These are phyloP conservation scores for Caretta caretta DNA, from an alignment of 2,113 vertebrate genomes.

Conservation along the genomic window DNA sequence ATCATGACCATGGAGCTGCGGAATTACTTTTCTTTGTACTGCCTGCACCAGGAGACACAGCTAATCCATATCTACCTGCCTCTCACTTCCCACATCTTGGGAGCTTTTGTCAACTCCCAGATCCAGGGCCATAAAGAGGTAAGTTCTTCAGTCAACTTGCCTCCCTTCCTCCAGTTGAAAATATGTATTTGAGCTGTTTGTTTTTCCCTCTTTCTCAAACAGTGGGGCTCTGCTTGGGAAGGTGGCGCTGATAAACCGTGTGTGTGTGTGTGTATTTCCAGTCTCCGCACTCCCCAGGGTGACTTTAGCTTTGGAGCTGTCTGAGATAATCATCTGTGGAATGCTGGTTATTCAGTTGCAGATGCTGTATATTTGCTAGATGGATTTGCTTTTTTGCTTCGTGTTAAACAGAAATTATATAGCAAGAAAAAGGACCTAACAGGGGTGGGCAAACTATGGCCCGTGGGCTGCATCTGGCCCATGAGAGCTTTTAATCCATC, in stretches of 20 bases:
- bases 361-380: background rate
- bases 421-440: background rate
- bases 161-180: accelerated
- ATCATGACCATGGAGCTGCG: conserved; percentile 97
- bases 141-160: background rate
- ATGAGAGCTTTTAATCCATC: too few relatives aligned
- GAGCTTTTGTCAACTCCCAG: conserved; percentile 95
- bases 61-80: conserved; percentile 95
- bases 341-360: background rate
- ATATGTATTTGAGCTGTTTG: background rate
- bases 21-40: conserved; percentile 96
- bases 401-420: background rate
- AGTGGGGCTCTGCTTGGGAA: background rate
- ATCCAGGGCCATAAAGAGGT: conserved; percentile 98
- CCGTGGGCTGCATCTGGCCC: too few relatives aligned
- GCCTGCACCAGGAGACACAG: conserved; percentile 97
- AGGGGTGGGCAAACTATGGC: too few relatives aligned
- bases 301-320: background rate
- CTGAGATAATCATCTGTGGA: background rate
- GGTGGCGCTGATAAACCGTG: background rate
- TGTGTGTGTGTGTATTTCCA: background rate
- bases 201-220: background rate
- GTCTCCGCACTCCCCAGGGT: background rate
- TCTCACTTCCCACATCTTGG: conserved; percentile 93
- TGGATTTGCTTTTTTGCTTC: background rate